A percentile compares a stretch with the other conserved stretches of the same genome.
Evolutionary conservation across 2,113 vertebrate species (phyloP).

Genomic region (Passer montanus): DNA sequence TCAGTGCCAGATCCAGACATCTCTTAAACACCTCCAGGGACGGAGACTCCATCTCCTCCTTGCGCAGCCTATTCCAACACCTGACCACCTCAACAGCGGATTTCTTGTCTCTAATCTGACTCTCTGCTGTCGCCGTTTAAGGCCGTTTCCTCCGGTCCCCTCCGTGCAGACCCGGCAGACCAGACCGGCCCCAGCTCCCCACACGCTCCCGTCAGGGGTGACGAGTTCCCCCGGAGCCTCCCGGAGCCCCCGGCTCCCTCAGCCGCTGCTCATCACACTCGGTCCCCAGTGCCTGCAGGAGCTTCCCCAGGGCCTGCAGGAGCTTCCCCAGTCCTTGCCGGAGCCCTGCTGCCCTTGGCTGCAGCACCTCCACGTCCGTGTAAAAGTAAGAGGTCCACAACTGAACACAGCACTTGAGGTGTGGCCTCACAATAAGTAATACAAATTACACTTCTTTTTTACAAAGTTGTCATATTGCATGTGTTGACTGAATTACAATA

Average conservation of each 20-base stretch:
- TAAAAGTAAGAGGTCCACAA: background rate
- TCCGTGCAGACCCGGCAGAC: background rate
- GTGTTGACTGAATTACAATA: rapidly evolving
- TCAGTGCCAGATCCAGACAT: rapidly evolving
- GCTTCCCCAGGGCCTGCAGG: background rate
- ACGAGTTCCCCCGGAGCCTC: background rate
- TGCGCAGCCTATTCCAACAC: background rate
- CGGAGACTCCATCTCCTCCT: background rate
- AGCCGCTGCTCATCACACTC: too few species aligned
- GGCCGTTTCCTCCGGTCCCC: background rate
- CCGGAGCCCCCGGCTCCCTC: too few species aligned
- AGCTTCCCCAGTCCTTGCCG: background rate
- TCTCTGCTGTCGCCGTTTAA: background rate
- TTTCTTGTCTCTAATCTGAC: background rate
- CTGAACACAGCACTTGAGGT: background rate
- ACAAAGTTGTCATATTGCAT: background rate
- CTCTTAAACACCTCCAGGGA: too few species aligned
- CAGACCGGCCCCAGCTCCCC: background rate
- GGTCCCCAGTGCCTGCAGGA: too few species aligned
- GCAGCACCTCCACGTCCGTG: background rate
- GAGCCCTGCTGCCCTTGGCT: too few species aligned
- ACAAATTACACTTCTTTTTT: background rate
- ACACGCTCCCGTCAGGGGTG: background rate
- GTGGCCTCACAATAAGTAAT: background rate
- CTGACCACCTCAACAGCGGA: background rate